Conservation (phyloP, 2,888 invertebrate genomes). For the Erynnis tages region DNA sequence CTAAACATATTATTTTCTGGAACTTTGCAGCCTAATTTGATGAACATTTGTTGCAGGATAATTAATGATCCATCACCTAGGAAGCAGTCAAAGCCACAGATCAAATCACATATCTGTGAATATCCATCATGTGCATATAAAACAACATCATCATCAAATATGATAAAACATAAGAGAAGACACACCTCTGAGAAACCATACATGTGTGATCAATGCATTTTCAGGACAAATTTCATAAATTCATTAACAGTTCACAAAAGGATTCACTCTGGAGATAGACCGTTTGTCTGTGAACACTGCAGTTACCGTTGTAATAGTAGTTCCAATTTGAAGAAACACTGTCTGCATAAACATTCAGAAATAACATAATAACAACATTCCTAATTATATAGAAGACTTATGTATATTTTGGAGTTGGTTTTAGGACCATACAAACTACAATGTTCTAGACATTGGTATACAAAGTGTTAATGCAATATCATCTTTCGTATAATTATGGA, state of each 20-base stretch:
- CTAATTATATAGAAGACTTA: too few species aligned
- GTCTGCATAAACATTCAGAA: slow-evolving; percentile 51
- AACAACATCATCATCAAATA: slow-evolving; percentile 72
- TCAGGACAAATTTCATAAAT: slow-evolving; percentile 71
- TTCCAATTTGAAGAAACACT: slow-evolving; percentile 75
- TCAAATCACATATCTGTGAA: slow-evolving; percentile 63
- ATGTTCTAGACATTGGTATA: too few species aligned
- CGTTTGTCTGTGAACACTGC: slow-evolving; percentile 64
- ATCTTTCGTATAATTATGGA: too few species aligned
- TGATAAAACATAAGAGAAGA: slow-evolving; percentile 69
- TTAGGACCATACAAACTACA: too few species aligned
- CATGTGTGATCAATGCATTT: slow-evolving; percentile 71
- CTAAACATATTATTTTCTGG: too few species aligned
- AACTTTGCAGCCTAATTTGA: too few species aligned
- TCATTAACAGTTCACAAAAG: slow-evolving; percentile 70
- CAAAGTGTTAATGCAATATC: too few species aligned
- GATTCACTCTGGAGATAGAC: slow-evolving; percentile 64
- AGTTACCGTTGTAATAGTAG: slow-evolving; percentile 71
- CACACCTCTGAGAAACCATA: slow-evolving; percentile 71
- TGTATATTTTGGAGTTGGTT: too few species aligned
- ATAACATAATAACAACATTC: slow-evolving; percentile 19
- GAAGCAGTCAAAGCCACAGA: slow-evolving; percentile 54
- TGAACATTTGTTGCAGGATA: slow-evolving; percentile 45
- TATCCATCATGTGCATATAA: slow-evolving; percentile 77
- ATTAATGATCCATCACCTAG: slow-evolving; percentile 64